Evolutionary conservation across 2,797 vertebrate species (phyloP).

Genomic region (Hylomyscus alleni): DNA sequence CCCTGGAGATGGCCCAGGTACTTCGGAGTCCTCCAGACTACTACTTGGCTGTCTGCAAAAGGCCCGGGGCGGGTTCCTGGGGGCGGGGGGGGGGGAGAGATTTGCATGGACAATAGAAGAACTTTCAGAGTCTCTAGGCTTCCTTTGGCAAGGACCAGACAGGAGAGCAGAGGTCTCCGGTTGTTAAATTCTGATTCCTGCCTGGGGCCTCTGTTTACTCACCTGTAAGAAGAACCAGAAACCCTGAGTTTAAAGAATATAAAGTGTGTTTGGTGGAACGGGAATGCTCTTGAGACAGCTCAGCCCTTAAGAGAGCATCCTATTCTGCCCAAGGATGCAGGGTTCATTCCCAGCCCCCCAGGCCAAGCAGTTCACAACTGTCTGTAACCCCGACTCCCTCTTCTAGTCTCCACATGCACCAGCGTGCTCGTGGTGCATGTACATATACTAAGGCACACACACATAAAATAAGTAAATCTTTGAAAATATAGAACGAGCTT

Average conservation of each 20-base stretch:
- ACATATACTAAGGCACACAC: background rate
- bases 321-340: background rate
- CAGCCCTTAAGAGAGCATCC: background rate
- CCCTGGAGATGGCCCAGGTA: slow-evolving; percentile 98
- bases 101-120: background rate
- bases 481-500: background rate
- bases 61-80: background rate
- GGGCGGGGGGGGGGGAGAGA: too few relatives aligned
- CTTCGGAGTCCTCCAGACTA: background rate
- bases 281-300: background rate
- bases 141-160: background rate
- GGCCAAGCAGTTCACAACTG: background rate
- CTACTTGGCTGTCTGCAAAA: background rate
- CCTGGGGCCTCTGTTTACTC: background rate
- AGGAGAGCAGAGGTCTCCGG: background rate
- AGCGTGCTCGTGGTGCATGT: too few relatives aligned
- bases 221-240: background rate
- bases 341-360: background rate
- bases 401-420: background rate
- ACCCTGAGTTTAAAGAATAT: background rate
- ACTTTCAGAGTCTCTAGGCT: background rate
- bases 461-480: background rate
- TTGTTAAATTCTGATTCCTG: background rate
- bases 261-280: background rate
- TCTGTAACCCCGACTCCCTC: background rate